These are phyloP conservation scores for Clarias pachynema DNA, from an alignment of 2,797 vertebrate species.

Conservation along the genomic window DNA sequence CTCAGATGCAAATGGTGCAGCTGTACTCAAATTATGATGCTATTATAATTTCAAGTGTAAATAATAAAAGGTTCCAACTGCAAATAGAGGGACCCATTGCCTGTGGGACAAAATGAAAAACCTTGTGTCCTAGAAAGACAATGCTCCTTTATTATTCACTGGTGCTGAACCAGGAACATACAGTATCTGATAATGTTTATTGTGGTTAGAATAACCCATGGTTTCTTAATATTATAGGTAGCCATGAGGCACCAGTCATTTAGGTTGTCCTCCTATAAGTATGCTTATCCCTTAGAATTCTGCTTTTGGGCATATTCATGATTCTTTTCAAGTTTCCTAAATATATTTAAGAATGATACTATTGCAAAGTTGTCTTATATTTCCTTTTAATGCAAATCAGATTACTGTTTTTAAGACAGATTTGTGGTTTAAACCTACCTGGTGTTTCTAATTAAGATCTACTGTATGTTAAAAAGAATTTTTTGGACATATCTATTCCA, in stretches of 20 bases:
- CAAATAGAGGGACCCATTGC: slow-evolving; percentile 61
- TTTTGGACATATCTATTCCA: slow-evolving; percentile 49
- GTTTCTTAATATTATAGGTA: neutral
- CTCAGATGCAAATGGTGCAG: slow-evolving; percentile 71
- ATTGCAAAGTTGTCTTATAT: slow-evolving; percentile 3
- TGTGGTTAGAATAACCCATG: neutral
- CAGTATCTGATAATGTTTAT: slow-evolving; percentile 17
- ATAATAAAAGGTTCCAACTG: slow-evolving; percentile 76
- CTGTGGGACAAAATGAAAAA: slow-evolving; percentile 51
- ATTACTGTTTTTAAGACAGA: slow-evolving; percentile 58
- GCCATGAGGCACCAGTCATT: neutral
- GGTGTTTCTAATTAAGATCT: slow-evolving; percentile 66
- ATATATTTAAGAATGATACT: neutral
- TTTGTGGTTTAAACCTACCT: slow-evolving; percentile 35
- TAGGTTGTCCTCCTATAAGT: neutral
- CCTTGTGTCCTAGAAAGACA: slow-evolving; percentile 45
- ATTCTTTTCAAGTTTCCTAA: slow-evolving; percentile 31
- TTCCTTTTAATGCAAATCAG: slow-evolving; percentile 63
- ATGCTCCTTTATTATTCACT: slow-evolving; percentile 16
- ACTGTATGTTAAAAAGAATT: slow-evolving; percentile 60
- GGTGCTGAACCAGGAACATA: slow-evolving; percentile 14
- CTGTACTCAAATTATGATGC: slow-evolving; percentile 69
- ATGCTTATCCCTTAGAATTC: neutral
- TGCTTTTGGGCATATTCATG: slow-evolving; percentile 28
- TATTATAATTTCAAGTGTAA: slow-evolving; percentile 76